These are phyloP conservation scores for Peromyscus aztecus DNA, from an alignment of 2,797 vertebrate species.

Conservation along the genomic window DNA sequence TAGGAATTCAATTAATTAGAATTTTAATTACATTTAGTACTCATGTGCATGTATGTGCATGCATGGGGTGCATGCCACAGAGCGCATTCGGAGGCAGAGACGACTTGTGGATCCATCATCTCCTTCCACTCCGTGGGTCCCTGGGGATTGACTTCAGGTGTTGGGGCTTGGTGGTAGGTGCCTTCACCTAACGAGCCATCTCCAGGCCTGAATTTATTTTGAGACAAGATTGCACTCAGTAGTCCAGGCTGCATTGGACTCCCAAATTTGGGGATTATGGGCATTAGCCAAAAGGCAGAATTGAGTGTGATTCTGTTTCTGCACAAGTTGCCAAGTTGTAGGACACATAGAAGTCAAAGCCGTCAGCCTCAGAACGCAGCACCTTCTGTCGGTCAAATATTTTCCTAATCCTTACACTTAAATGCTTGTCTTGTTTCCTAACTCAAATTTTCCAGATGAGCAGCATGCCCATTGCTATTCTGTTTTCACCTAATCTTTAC, in stretches of 20 bases:
- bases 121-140: neutral
- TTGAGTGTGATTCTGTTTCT: neutral
- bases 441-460: conserved; percentile 3
- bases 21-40: neutral
- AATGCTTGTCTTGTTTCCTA: neutral
- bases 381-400: neutral
- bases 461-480: neutral
- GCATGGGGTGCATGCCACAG: neutral
- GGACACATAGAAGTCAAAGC: neutral
- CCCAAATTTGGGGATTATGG: neutral
- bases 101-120: too few relatives aligned
- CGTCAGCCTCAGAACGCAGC: neutral
- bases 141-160: neutral
- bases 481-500: neutral
- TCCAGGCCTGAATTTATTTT: neutral
- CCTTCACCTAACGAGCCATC: neutral
- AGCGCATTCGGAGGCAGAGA: neutral
- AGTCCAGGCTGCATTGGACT: neutral
- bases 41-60: neutral
- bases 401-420: neutral
- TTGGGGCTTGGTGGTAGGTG: too few relatives aligned
- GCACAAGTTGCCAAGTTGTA: neutral
- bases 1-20: neutral
- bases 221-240: neutral
- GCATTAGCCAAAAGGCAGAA: neutral